A percentile compares a stretch with the other conserved stretches of the same genome.
phyloP scores from a whole-genome alignment of 2,888 invertebrate genomes.

The Linyphia triangularis region DNA sequence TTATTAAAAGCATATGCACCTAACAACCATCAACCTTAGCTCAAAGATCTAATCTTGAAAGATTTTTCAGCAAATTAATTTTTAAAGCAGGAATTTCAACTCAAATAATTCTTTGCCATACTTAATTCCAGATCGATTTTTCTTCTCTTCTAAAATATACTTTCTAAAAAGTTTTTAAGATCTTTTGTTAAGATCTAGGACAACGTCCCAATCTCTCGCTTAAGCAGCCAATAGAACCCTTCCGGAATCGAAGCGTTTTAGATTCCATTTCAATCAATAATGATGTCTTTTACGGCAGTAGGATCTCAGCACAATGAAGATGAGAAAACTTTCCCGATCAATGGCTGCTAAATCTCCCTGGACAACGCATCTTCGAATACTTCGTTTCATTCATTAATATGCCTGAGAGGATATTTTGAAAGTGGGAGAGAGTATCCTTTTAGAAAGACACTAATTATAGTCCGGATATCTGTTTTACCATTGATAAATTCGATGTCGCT shows the following conservation, averaged over 20 bases:
- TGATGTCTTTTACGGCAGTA: constrained; percentile 7
- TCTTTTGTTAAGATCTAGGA: constrained; percentile 19
- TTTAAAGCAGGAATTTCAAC: too few species aligned
- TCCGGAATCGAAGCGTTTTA: background rate
- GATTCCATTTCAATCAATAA: constrained; percentile 28
- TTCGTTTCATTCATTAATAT: constrained; percentile 17
- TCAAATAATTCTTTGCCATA: too few species aligned
- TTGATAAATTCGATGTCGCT: background rate
- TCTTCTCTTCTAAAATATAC: background rate
- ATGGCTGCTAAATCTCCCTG: background rate
- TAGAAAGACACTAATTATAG: background rate
- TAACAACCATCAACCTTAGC: too few species aligned
- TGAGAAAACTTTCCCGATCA: background rate
- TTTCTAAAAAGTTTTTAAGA: constrained; percentile 16
- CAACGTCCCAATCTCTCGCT: background rate
- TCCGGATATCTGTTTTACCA: background rate
- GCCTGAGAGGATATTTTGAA: constrained; percentile 15
- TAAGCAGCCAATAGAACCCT: background rate
- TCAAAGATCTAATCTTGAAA: too few species aligned
- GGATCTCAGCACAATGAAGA: constrained; percentile 3
- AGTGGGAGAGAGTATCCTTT: background rate
- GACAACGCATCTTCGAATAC: background rate
- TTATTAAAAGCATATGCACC: too few species aligned
- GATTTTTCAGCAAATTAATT: too few species aligned
- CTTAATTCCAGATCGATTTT: background rate